Evolutionary conservation across 2,797 vertebrate genomes (phyloP).

Genomic region (Sitta carolinensis): DNA sequence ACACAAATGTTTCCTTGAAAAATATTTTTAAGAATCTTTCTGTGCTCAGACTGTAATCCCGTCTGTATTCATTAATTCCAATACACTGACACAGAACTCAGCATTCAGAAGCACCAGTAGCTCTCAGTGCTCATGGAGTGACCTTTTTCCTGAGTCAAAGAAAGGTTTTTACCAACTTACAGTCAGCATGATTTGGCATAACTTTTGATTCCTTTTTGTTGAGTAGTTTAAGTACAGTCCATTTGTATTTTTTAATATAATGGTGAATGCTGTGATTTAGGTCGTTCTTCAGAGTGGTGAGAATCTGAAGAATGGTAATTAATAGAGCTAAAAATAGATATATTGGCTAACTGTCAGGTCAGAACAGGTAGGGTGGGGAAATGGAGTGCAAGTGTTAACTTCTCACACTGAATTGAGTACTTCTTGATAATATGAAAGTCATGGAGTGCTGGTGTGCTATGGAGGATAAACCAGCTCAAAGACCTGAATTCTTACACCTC

Average conservation of each 20-base stretch:
- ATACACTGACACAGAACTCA: not conserved
- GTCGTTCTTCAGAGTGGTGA: not conserved
- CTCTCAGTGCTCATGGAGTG: not conserved
- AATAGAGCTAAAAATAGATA: not conserved
- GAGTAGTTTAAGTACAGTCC: not conserved
- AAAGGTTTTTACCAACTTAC: not conserved
- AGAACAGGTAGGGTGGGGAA: not conserved
- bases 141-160: not conserved
- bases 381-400: not conserved
- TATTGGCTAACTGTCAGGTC: not conserved
- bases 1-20: not conserved
- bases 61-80: not conserved
- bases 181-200: not conserved
- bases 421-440: not conserved
- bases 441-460: not conserved
- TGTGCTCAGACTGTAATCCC: not conserved
- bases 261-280: not conserved
- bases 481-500: not conserved
- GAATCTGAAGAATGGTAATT: not conserved
- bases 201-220: not conserved
- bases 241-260: not conserved
- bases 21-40: not conserved
- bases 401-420: not conserved
- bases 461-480: not conserved
- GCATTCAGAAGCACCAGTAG: not conserved